Evolutionary conservation across 2,888 invertebrate genomes (phyloP).

Genomic region (Meteorus colon): DNA sequence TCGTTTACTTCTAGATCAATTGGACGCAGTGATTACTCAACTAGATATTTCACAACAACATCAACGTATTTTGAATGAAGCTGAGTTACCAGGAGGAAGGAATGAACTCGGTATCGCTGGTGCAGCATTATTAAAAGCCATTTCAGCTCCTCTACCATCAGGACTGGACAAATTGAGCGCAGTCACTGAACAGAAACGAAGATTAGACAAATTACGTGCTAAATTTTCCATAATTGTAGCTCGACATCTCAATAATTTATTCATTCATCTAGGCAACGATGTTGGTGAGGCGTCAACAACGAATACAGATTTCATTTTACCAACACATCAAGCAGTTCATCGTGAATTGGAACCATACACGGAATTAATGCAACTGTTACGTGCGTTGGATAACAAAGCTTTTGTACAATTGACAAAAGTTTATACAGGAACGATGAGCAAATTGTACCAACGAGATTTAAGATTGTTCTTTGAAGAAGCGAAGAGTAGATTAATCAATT

Average conservation of each 20-base stretch:
- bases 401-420: conserved; percentile 88
- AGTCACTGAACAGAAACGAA: conserved; percentile 86
- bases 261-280: conserved; percentile 91
- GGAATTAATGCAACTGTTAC: conserved; percentile 93
- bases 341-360: conserved; percentile 90
- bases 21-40: conserved; percentile 85
- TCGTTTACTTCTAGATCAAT: conserved; percentile 84
- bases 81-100: conserved; percentile 81
- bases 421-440: conserved; percentile 88
- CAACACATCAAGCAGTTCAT: conserved; percentile 87
- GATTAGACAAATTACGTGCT: conserved; percentile 84
- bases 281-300: conserved; percentile 77
- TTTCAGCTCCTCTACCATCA: conserved; percentile 72
- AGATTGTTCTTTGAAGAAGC: conserved; percentile 86
- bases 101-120: conserved; percentile 82
- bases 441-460: conserved; percentile 91
- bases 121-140: conserved; percentile 83
- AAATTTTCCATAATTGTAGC: conserved; percentile 89
- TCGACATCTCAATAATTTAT: conserved; percentile 93
- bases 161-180: conserved; percentile 78
- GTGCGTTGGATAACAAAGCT: conserved; percentile 88
- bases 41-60: conserved; percentile 82
- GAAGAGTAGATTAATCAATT: conserved; percentile 65
- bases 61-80: conserved; percentile 81
- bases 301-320: conserved; percentile 79